Conservation (phyloP, 2,797 vertebrate species). For the Stomatorhinus walkeri region DNA sequence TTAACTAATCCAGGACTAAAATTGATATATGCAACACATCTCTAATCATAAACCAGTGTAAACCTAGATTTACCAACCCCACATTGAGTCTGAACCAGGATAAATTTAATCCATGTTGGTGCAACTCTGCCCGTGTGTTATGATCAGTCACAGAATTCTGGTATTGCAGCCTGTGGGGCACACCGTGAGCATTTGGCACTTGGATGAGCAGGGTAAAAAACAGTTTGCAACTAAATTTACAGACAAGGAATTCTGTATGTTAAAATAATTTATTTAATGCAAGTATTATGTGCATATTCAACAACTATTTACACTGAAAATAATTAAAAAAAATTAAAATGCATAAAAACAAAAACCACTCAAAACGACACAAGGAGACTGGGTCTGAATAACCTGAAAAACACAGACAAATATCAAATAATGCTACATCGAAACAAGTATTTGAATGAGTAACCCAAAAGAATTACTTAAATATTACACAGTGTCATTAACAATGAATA, state of each 20-base stretch:
- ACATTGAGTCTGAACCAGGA: not conserved
- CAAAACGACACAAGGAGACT: not conserved
- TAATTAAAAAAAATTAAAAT: not conserved
- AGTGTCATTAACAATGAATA: not conserved
- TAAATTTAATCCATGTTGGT: not conserved
- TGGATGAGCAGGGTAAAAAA: too few relatives aligned
- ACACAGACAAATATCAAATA: not conserved
- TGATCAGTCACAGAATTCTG: not conserved
- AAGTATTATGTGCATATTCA: not conserved
- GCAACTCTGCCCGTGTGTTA: not conserved
- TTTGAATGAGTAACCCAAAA: not conserved
- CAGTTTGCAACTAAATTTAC: not conserved
- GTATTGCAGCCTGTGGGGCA: not conserved
- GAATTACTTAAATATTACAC: not conserved
- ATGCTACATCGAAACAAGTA: not conserved
- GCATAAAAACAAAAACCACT: not conserved
- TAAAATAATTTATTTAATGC: conserved; percentile 17
- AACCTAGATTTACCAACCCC: not conserved
- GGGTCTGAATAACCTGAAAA: not conserved
- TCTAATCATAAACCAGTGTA: not conserved
- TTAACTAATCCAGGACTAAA: not conserved
- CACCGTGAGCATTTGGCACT: not conserved
- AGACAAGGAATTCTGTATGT: not conserved
- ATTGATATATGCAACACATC: not conserved
- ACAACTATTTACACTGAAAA: conserved; percentile 19